Conservation (phyloP, 2,113 vertebrate species). For the Struthio camelus region DNA sequence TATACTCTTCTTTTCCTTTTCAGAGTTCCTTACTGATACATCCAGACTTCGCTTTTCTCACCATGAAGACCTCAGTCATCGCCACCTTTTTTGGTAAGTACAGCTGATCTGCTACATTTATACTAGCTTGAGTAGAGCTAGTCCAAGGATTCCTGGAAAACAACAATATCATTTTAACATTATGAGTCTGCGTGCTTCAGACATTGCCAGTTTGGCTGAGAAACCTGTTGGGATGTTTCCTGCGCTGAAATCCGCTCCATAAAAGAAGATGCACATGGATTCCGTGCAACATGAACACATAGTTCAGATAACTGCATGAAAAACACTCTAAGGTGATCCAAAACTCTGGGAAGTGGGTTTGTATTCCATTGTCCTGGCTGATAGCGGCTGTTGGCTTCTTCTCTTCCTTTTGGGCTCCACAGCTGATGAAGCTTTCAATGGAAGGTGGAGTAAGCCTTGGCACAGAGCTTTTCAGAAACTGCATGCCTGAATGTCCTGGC, state of each 20-base stretch:
- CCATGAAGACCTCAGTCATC: slow-evolving; percentile 75
- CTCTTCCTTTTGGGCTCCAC: neutral
- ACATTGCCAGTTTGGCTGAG: neutral
- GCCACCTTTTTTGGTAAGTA: slow-evolving; percentile 77
- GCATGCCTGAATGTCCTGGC: neutral
- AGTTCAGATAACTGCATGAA: neutral
- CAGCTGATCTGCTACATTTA: neutral
- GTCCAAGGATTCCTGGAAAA: neutral
- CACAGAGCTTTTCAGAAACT: neutral
- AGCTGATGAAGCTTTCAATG: neutral
- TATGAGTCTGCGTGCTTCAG: neutral
- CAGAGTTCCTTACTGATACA: slow-evolving; percentile 13
- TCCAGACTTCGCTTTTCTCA: slow-evolving; percentile 45
- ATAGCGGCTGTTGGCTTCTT: neutral
- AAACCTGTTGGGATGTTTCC: neutral
- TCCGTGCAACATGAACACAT: neutral
- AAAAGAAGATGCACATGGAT: neutral
- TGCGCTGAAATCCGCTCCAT: neutral
- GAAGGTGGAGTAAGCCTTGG: neutral
- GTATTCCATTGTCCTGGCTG: neutral
- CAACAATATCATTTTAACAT: neutral
- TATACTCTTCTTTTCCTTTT: neutral
- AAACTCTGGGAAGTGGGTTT: neutral
- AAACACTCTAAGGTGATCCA: neutral
- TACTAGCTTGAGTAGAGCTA: neutral